Evolutionary conservation across 30 jellyfish, hydroid and myxozoan species (phyloP), one percentile per base, ranked within the genome.

Genomic region (Chrysaora quinquecirrha): DNA sequence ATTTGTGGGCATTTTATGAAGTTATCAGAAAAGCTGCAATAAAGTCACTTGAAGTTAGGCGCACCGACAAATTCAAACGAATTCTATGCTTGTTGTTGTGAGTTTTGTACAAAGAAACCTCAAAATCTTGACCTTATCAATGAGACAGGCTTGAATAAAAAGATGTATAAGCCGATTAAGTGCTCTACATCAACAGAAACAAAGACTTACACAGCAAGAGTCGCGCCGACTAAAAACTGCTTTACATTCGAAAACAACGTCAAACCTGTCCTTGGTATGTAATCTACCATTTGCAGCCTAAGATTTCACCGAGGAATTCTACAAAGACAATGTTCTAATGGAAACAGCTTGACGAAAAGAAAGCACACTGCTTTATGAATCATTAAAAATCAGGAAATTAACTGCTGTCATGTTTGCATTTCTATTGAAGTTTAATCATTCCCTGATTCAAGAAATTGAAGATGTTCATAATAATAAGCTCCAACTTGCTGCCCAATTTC

Each of bases 201-300:
- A 79, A 79, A 48, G 43, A 48, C 19, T 38, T 34, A 14, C 90
- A 19, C 90, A 79, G 90, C 90, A 68, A 79, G 90, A 79, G 90
- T 72, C 80, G 90, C 90, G 90, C 90, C 90, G 90, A 64, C 90
- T 71, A 34, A 47, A 64, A 64, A 79, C 29, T 35, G 78, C 90
- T 79, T 62, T 79, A 64, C 82, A 62, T 64, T 79, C 18, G 62
- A 47, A 68, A 79, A 79, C 90, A 79, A 79, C 82, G 49, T 46
- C 48, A 64, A 79, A 79, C 90, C 90, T 79, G 90, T 66, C 90
- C 30, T 9, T 1, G 90, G 83, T 70, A 79, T 79, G 90, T 79
- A 79, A 79, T 79, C 90, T 79, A 34, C 83, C 74, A 38, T 79
- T 67, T 67, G 66, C 90, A 62, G 90, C 71, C 90, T 79, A 54